phyloP scores from a whole-genome alignment of 53 echinoderm and acorn worm species.

The Holothuria scabra region DNA sequence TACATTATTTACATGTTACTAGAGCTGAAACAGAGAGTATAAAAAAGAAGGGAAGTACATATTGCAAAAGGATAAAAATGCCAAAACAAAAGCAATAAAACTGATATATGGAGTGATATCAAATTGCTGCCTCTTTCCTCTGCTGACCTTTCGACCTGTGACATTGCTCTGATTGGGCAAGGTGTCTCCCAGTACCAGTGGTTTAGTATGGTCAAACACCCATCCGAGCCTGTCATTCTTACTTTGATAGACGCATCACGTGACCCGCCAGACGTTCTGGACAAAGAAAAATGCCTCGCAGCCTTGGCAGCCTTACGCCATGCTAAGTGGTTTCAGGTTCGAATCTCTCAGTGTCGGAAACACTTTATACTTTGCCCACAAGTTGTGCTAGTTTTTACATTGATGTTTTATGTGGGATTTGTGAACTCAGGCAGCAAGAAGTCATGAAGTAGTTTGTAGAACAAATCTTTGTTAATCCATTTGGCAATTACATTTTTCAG shows the following conservation, averaged over 20 bases:
- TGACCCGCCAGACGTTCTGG: constrained; percentile 99
- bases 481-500: no score
- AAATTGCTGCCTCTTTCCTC: not conserved
- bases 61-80: no score
- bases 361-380: constrained; percentile 49
- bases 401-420: constrained; percentile 16
- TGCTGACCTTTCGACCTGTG: constrained; percentile 38
- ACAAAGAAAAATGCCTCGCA: constrained; percentile 99
- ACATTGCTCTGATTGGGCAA: constrained; percentile 32
- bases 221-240: constrained; percentile 89
- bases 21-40: no score
- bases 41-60: no score
- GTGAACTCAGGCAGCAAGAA: constrained; percentile 1
- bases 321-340: constrained; percentile 99
- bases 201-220: constrained; percentile 97
- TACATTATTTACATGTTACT: no score
- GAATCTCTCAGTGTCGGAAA: constrained; percentile 61
- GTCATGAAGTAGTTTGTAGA: no score
- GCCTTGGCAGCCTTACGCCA: constrained; percentile 99
- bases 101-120: no score
- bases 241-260: constrained; percentile 91
- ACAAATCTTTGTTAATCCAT: no score
- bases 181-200: constrained; percentile 22
- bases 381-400: constrained; percentile 42
- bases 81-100: no score